Conservation (phyloP, 2,797 vertebrate genomes). For the Clarias platycephalus region DNA sequence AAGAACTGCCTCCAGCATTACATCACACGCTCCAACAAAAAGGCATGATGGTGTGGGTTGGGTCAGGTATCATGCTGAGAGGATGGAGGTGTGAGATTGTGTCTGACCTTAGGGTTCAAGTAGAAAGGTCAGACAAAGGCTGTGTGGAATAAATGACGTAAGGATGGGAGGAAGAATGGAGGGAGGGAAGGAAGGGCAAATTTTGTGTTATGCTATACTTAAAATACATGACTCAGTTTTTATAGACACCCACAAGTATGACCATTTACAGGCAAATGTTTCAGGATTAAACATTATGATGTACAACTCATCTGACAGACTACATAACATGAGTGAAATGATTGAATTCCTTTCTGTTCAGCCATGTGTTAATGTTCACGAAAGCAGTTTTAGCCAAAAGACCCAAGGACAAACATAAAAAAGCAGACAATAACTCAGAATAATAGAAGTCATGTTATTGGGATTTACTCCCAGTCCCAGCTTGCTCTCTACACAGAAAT, state of each 20-base stretch:
- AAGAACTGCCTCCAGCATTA: constrained; percentile 71
- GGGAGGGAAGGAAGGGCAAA: constrained; percentile 48
- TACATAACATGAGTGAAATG: constrained; percentile 27
- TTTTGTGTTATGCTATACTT: neutral
- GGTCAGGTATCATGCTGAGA: constrained; percentile 46
- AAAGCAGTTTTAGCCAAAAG: constrained; percentile 14
- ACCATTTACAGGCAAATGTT: constrained; percentile 46
- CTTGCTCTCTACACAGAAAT: constrained; percentile 2
- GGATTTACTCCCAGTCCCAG: constrained; percentile 38
- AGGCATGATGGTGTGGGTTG: constrained; percentile 55
- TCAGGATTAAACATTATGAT: constrained; percentile 25
- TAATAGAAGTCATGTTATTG: constrained; percentile 25
- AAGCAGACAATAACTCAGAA: constrained; percentile 40
- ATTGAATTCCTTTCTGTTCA: constrained; percentile 8
- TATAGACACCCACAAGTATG: constrained; percentile 38
- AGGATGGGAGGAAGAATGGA: constrained; percentile 52
- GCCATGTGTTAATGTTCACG: constrained; percentile 25
- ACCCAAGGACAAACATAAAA: constrained; percentile 28
- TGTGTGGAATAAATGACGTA: constrained; percentile 45
- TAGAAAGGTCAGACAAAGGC: constrained; percentile 61
- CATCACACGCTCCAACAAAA: constrained; percentile 72
- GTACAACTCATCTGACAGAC: constrained; percentile 36
- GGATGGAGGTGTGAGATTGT: constrained; percentile 59
- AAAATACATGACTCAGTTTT: constrained; percentile 14
- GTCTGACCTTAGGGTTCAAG: constrained; percentile 70